phyloP scores from a whole-genome alignment of 1,140 invertebrate species.

The Drepana arcuata region DNA sequence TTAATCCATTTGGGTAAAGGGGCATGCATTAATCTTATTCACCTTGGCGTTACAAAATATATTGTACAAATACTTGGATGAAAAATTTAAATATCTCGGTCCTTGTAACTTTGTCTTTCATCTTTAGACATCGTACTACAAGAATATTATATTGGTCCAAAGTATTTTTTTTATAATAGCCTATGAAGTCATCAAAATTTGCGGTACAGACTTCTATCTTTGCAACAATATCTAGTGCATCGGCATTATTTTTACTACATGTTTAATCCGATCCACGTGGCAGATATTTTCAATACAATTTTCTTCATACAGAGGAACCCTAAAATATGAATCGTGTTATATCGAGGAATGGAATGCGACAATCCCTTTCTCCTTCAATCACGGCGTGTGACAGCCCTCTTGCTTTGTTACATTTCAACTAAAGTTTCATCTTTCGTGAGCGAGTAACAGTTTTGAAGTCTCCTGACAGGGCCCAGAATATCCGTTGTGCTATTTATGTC shows the following conservation, averaged over 20 bases:
- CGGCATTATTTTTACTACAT: not conserved
- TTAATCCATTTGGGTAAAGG: too few species aligned
- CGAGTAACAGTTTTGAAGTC: too few species aligned
- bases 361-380: slow-evolving; percentile 27
- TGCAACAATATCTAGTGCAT: not conserved
- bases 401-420: slow-evolving; percentile 25
- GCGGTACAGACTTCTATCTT: not conserved
- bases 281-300: too few species aligned
- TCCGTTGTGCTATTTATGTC: not conserved
- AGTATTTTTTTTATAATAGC: not conserved
- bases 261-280: too few species aligned
- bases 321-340: slow-evolving; percentile 13
- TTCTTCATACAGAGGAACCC: slow-evolving; percentile 6
- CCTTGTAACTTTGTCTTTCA: too few species aligned
- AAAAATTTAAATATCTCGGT: too few species aligned
- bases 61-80: too few species aligned
- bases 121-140: too few species aligned
- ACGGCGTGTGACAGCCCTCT: slow-evolving; percentile 23
- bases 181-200: not conserved
- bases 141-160: not conserved
- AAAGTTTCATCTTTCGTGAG: slow-evolving; percentile 8
- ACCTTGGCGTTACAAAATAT: too few species aligned
- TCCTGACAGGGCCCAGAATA: not conserved
- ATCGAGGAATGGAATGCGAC: slow-evolving; percentile 25
- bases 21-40: too few species aligned